Conservation (phyloP, 2,888 invertebrate genomes). For the Notodonta dromedarius region DNA sequence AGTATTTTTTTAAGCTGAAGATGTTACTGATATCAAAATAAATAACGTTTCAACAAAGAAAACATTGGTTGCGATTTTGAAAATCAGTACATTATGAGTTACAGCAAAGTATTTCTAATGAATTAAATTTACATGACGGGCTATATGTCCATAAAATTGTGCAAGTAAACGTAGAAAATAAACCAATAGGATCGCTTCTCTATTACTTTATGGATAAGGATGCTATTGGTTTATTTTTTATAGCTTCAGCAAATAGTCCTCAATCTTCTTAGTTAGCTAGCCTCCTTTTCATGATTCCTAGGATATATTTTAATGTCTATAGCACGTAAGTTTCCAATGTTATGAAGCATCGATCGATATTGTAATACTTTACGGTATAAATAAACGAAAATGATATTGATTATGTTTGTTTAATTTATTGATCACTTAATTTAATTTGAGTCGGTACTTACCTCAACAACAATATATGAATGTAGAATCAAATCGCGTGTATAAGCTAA, state of each 20-base stretch:
- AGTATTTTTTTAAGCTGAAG: too few relatives aligned
- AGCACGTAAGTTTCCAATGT: constrained; percentile 55
- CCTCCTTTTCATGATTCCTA: constrained; percentile 57
- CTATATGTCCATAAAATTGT: background rate
- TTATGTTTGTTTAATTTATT: constrained; percentile 26
- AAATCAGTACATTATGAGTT: background rate
- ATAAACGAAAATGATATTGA: constrained; percentile 58
- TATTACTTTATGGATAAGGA: background rate
- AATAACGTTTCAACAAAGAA: background rate
- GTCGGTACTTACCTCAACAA: too few relatives aligned
- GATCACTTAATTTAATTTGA: background rate
- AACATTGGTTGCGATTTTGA: too few relatives aligned
- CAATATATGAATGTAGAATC: too few relatives aligned
- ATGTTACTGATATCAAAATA: too few relatives aligned
- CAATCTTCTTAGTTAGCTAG: constrained; percentile 54
- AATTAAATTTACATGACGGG: too few relatives aligned
- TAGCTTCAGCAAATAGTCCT: background rate
- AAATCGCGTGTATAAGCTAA: too few relatives aligned
- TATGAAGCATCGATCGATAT: constrained; percentile 53
- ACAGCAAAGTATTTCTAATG: background rate
- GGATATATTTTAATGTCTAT: constrained; percentile 56
- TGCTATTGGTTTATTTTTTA: background rate
- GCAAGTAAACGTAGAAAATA: background rate
- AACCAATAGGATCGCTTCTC: background rate
- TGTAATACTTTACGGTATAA: constrained; percentile 64